Conservation (phyloP, 2,888 invertebrate species). For the Plagodis pulveraria region DNA sequence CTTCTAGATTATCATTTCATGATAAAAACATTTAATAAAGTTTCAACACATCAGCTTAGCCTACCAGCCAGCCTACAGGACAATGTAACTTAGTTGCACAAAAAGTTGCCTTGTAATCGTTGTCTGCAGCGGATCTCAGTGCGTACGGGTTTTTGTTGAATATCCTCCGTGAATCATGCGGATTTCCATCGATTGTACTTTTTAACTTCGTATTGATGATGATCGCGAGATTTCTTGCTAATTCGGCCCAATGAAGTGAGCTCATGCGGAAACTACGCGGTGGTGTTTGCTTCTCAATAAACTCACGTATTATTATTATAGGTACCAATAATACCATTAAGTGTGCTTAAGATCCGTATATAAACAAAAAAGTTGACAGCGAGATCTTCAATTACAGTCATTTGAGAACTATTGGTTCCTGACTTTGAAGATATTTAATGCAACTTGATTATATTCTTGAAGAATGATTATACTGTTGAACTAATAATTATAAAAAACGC, state of each 20-base stretch:
- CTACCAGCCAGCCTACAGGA: neutral
- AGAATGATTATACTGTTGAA: too few relatives aligned
- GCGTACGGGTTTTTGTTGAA: conserved; percentile 18
- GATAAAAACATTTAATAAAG: neutral
- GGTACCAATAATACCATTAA: conserved; percentile 6
- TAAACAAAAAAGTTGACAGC: conserved; percentile 11
- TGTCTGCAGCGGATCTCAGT: conserved; percentile 7
- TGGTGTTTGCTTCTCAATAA: conserved; percentile 40
- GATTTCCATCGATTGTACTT: conserved; percentile 35
- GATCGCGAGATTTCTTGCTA: conserved; percentile 25
- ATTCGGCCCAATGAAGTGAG: conserved; percentile 35
- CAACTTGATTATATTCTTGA: too few relatives aligned
- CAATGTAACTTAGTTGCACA: neutral
- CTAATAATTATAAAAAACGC: too few relatives aligned
- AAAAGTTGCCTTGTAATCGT: conserved; percentile 7
- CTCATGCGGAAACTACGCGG: conserved; percentile 52
- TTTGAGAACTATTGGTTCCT: too few relatives aligned
- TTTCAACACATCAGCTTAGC: too few relatives aligned
- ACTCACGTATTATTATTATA: conserved; percentile 42
- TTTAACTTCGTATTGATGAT: neutral
- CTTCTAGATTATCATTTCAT: too few relatives aligned
- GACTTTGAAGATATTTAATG: too few relatives aligned
- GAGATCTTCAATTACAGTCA: too few relatives aligned
- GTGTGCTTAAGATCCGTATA: conserved; percentile 29
- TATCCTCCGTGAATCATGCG: conserved; percentile 44